These are phyloP conservation scores for Anoura caudifer DNA, from an alignment of 2,113 vertebrate species.

Conservation along the genomic window DNA sequence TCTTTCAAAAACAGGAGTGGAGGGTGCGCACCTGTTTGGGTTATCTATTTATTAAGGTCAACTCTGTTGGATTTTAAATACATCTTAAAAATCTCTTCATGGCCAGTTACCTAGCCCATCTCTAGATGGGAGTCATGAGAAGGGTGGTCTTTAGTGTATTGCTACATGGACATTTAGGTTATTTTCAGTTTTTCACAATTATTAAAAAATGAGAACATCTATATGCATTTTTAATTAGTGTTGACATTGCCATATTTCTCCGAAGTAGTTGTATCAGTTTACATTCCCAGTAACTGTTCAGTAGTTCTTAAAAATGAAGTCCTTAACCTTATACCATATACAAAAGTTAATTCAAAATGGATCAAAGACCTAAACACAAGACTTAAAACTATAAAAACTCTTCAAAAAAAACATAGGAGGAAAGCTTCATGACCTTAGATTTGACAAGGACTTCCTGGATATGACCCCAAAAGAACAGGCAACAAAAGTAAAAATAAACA, in stretches of 20 bases:
- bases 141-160: background rate
- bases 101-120: background rate
- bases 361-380: background rate
- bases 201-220: background rate
- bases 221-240: background rate
- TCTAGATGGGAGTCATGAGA: background rate
- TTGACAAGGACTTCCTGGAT: background rate
- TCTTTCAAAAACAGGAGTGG: rapidly evolving
- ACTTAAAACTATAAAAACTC: background rate
- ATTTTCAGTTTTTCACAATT: background rate
- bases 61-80: background rate
- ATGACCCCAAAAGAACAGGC: background rate
- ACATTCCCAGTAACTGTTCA: background rate
- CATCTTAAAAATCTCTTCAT: background rate
- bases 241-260: background rate
- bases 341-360: background rate
- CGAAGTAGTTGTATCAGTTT: background rate
- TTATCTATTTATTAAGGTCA: background rate
- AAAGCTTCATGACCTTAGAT: background rate
- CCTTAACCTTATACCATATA: background rate
- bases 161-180: background rate
- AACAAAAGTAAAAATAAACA: background rate
- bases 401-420: background rate
- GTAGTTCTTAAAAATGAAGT: background rate
- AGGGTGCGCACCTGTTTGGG: background rate